Evolutionary conservation across 2,797 vertebrate genomes (phyloP).

Genomic region (Gila robusta): DNA sequence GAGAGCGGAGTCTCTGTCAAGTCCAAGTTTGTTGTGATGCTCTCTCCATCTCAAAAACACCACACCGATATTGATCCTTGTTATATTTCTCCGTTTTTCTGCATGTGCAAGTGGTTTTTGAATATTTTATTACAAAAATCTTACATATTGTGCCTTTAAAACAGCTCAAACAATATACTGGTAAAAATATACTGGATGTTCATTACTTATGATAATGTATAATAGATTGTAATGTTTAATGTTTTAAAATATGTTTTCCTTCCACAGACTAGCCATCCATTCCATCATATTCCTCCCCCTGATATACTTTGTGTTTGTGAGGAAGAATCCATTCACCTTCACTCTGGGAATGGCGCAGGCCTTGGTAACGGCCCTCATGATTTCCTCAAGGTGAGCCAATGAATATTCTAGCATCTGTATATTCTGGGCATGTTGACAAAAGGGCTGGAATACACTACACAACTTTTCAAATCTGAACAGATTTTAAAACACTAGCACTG

Average conservation of each 20-base stretch:
- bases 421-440: background rate
- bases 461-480: background rate
- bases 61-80: too few species aligned
- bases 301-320: conserved; percentile 91
- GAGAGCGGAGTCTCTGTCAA: too few species aligned
- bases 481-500: background rate
- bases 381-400: conserved; percentile 92
- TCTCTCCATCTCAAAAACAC: too few species aligned
- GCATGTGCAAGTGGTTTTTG: too few species aligned
- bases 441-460: background rate
- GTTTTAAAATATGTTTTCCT: conserved; percentile 22
- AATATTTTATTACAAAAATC: too few species aligned
- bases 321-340: conserved; percentile 94
- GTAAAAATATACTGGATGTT: background rate
- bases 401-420: background rate
- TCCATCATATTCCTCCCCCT: conserved; percentile 87
- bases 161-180: conserved; percentile 5
- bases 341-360: conserved; percentile 96
- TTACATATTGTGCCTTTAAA: too few species aligned
- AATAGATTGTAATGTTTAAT: background rate
- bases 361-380: conserved; percentile 96
- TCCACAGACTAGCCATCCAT: conserved; percentile 91
- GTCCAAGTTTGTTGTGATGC: too few species aligned
- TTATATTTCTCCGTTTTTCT: too few species aligned
- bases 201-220: background rate